Conservation (phyloP, 1,140 invertebrate genomes). For the Limonius californicus region DNA sequence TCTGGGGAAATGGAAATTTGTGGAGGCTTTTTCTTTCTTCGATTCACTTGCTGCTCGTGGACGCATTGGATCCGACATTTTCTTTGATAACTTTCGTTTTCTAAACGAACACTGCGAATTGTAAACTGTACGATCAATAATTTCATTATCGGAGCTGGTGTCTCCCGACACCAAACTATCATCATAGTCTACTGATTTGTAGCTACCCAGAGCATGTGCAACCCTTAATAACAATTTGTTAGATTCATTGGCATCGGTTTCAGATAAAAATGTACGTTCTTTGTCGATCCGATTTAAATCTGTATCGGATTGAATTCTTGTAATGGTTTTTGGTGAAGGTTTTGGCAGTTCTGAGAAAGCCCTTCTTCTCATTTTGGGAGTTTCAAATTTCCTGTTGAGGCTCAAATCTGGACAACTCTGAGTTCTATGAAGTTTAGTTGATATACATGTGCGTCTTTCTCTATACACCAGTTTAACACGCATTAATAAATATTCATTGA, state of each 20-base stretch:
- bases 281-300: constrained; percentile 73
- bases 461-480: constrained; percentile 52
- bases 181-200: background rate
- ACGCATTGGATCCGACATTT: constrained; percentile 38
- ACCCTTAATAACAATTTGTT: constrained; percentile 68
- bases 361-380: constrained; percentile 51
- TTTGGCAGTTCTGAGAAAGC: constrained; percentile 56
- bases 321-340: constrained; percentile 48
- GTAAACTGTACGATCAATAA: constrained; percentile 61
- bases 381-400: constrained; percentile 46
- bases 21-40: constrained; percentile 41
- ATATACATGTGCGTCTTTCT: constrained; percentile 44
- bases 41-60: constrained; percentile 52
- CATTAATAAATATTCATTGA: constrained; percentile 42
- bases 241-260: constrained; percentile 62
- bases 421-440: constrained; percentile 45
- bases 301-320: constrained; percentile 68
- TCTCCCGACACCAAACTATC: constrained; percentile 43
- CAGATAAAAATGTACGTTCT: constrained; percentile 62
- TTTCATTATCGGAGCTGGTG: constrained; percentile 64
- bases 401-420: constrained; percentile 59
- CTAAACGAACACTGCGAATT: constrained; percentile 55
- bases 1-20: background rate
- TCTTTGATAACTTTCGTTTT: constrained; percentile 46
- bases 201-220: constrained; percentile 65